A percentile compares a stretch with the other conserved stretches of the same genome.
These are phyloP conservation scores for Erebia ligea DNA, from an alignment of 2,888 invertebrate species.

Conservation along the genomic window DNA sequence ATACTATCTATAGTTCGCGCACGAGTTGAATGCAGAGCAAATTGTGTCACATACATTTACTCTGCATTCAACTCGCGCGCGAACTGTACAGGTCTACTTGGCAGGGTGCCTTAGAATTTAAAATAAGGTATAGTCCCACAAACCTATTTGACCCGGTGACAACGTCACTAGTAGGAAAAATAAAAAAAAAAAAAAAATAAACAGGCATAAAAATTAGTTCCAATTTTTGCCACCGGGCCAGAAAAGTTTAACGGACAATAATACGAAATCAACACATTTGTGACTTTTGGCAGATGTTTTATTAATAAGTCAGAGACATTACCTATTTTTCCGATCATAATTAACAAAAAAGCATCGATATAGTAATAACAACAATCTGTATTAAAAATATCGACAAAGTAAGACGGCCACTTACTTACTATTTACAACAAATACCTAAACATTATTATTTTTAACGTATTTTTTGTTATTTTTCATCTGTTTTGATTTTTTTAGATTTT, in stretches of 20 bases:
- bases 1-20: too few relatives aligned
- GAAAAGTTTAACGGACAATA: neutral
- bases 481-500: constrained; percentile 64
- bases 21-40: too few relatives aligned
- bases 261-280: constrained; percentile 16
- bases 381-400: constrained; percentile 46
- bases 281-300: constrained; percentile 41
- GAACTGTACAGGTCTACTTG: too few relatives aligned
- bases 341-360: constrained; percentile 43
- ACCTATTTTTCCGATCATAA: constrained; percentile 33
- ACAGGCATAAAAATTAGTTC: too few relatives aligned
- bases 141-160: neutral
- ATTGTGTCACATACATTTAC: too few relatives aligned
- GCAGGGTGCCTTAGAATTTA: too few relatives aligned
- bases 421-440: constrained; percentile 38
- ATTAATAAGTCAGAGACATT: constrained; percentile 41
- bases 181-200: too few relatives aligned
- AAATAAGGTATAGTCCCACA: too few relatives aligned
- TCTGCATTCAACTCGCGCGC: too few relatives aligned
- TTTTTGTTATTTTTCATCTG: constrained; percentile 61
- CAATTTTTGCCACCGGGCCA: too few relatives aligned
- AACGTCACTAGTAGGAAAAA: neutral
- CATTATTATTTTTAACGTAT: constrained; percentile 50
- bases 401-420: constrained; percentile 46
- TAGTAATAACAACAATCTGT: constrained; percentile 43